Base-by-base conservation (phyloP, 2,797 vertebrate species). In the Heteromormyrus szaboi region DNA sequence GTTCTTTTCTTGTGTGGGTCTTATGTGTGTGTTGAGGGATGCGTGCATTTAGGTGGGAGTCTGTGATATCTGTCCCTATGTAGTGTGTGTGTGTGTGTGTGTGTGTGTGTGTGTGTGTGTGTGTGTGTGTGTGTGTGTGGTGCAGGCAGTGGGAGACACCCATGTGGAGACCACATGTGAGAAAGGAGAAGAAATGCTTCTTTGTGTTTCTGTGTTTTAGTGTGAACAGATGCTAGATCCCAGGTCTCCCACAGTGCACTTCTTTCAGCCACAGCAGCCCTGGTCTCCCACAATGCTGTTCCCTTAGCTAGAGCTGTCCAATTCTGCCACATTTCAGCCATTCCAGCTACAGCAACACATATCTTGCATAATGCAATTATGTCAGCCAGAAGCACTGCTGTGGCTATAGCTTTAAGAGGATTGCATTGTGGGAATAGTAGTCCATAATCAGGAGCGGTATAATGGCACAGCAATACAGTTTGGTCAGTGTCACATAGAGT, bases 141-240 rank as follows among this genome's bases (percentile, higher is more conserved):
- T 81, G 93, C 89, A 89, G 90, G 93, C 62, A 76, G 89, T 89
- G 87, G 91, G 86, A 91, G 90, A 87, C 89, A 89, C 50, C 91
- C 93, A 94, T 95, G 93, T 94, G 94, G 90, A 89, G 87, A 91
- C 94, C 94, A 94, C 86, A 89, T 94, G 94, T 92, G 90, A 89
- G 86, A 83, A 51, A 85, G 81, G 37, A 86, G 86, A 94, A 93
- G 94, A 94, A 94, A 92, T 91, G 87, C 54, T 85, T 85, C 93
- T 94, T 95, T 92, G 91, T 92, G 89, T 91, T 87, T 94, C 93
- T 90, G 89, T 93, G 83, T 89, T 90, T 90, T 89, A 89, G 85
- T 89, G 90, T 88, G 89, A 93, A 89, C 93, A 94, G 90, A 93
- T 93, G 93, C 59, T 88, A 41, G 88, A 90, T 87, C n/a, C 65